Evolutionary conservation across 2,888 invertebrate species (phyloP), one percentile per base, ranked within the genome.

Genomic region (Dendrolimus pini): DNA sequence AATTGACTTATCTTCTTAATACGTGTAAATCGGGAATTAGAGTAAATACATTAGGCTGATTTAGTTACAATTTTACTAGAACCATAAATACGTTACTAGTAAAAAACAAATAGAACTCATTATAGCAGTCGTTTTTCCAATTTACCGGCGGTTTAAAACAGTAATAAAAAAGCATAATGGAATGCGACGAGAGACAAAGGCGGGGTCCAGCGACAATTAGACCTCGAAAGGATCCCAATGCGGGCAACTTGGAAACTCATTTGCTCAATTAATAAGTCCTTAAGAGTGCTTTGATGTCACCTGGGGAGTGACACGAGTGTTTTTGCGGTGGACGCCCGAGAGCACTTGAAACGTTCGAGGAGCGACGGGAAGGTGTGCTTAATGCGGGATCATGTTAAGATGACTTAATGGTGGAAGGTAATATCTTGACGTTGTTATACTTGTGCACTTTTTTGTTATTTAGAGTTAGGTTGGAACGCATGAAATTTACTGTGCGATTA

Each of bases 191-290:
- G 64, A 75, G 79, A 81, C 77, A 80, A 80, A 77, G 73, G 67
- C 63, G 60, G 64, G 64, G 70, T 63, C 62, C 67, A 55, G 57
- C 63, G 65, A 75, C 81, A 77, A 76, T 78, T 75, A 80, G 75
- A 72, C 66, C 66, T 54, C 56, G 47, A 10, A 53, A 60, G 63
- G 59, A 60, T 58, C 62, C 66, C 70, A 75, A 70, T 76, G 69
- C 72, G 63, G 73, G 68, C 76, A 75, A 80, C 77, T 78, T 78
- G 79, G 75, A 68, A 75, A 74, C 74, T 81, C 80, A 80, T 80
- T 80, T 72, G 66, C 59, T 72, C 71, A 71, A 78, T 82, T 79
- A 80, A 80, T 76, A 78, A 73, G 70, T 68, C 54, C 61, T 62
- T 60, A 64, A 60, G 56, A 70, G 59, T 62, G 60, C 65, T 63